Conservation (phyloP, 2,113 vertebrate genomes). For the Struthio camelus region DNA sequence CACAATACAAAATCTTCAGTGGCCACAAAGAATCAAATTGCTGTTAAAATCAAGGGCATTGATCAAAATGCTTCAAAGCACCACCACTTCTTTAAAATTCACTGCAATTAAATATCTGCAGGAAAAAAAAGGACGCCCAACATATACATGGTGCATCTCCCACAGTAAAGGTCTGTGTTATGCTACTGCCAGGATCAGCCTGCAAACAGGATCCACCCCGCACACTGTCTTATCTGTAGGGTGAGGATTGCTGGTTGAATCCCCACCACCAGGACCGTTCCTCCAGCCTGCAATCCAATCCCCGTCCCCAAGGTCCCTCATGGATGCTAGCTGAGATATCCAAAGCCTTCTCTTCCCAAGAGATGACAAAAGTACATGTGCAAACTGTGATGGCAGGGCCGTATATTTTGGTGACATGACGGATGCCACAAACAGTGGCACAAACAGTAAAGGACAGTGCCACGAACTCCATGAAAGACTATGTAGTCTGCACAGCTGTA, state of each 20-base stretch:
- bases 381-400: neutral
- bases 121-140: neutral
- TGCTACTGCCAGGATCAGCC: neutral
- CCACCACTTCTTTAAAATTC: neutral
- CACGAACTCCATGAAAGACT: neutral
- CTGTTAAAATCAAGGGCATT: neutral
- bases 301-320: neutral
- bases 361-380: neutral
- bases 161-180: neutral
- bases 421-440: too few species aligned
- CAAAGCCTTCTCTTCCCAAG: neutral
- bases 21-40: fast-evolving
- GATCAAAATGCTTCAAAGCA: neutral
- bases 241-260: neutral
- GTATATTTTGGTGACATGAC: neutral
- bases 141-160: neutral
- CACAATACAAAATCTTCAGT: neutral
- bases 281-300: neutral
- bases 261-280: neutral
- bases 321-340: neutral
- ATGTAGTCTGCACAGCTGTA: fast-evolving
- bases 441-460: neutral
- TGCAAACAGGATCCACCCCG: neutral
- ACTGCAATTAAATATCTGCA: neutral
- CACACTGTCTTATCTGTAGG: fast-evolving